Evolutionary conservation across 2,797 vertebrate species (phyloP), one percentile per base, ranked within the genome.

Genomic region (Pseudotriccus pelzelni): DNA sequence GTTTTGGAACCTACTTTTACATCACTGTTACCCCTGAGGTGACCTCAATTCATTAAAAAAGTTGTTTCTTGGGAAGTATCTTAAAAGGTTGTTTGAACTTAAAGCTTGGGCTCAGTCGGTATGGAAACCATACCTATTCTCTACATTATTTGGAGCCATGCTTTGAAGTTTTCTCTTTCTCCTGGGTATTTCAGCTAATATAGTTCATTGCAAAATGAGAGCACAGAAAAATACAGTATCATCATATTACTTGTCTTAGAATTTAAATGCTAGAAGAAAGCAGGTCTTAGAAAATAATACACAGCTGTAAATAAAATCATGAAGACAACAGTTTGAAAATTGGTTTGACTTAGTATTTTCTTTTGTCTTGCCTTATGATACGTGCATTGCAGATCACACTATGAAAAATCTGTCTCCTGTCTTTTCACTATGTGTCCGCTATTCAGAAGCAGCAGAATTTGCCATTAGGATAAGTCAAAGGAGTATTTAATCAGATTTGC

Each of bases 11-110:
- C 46, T 93, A 73, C 93, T 96, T 94, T 98, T 94, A 95, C 91
- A 96, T 96, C 89, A 90, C 20, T 90, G 68, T 93, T 88, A 96
- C 62, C 80, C 94, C 41, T 92, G 93, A 96, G 77, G 85, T 94
- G 92, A 97, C 95, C 91, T 96, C 91, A 88, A 92, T 97, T 98
- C 94, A 97, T 97, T 97, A 97, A 96, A 97, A 97, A 96, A 92
- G 90, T 93, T 92, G 93, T 97, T 98, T 96, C 93, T 91, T 94
- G 43, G 94, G 81, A 97, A 96, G 95, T 56, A 66, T 97, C 91
- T 93, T 87, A 88, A 96, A 97, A 96, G 79, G 69, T 90, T 96
- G 75, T 97, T 97, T 97, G 95, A 96, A 96, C 96, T 94, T 76
- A 88, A 96, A 97, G 80, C 82, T 97, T 87, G 78, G 80, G 44